Evolutionary conservation across 37 sponge, comb jelly and placozoan genomes (phyloP), one percentile per base, ranked within the genome.

Genomic region (Crambe crambe): DNA sequence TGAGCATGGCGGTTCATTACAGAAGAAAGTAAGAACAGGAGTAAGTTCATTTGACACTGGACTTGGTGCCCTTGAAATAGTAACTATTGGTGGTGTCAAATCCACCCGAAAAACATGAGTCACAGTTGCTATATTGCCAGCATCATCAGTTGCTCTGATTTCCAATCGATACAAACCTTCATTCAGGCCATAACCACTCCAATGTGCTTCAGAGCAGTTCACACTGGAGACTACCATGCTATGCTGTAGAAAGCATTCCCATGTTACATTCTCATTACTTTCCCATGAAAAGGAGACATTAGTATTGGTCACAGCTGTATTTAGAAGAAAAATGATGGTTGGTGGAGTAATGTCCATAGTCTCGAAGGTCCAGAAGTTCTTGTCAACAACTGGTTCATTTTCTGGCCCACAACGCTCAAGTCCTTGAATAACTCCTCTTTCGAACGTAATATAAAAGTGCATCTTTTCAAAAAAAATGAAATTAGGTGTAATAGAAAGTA

Each of bases 341-440:
- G 81, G 81, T 22, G 81, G 81, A 58, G 81, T 80, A 1, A 80
- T 62, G 37, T 80, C 81, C 34, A 70, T 17, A 17, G 81, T 80
- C 59, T 80, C 81, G 71, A 80, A 80, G 1, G 41, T 71, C 81
- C 81, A 80, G 29, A 70, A 80, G 0, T 54, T 26, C 56, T 42
- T 80, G n/a, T 58, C 72, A 27, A 22, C 58, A 8, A 80, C 29
- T 70, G 81, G 81, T n/a, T 80, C 81, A 57, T 80, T 80, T 57
- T 61, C 72, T 31, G 81, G 72, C 37, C 72, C 61, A 71, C 81
- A 80, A 2, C 72, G 72, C n/a, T 37, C 59, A 1, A 71, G 15
- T 25, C 81, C 72, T 56, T 36, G 72, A 17, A 80, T 72, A 59
- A 80, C 29, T 37, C 81, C 72, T 58, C 81, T 80, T 9, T 56